Evolutionary conservation across 2,888 invertebrate genomes (phyloP).

Genomic region (Pristionchus mayeri): DNA sequence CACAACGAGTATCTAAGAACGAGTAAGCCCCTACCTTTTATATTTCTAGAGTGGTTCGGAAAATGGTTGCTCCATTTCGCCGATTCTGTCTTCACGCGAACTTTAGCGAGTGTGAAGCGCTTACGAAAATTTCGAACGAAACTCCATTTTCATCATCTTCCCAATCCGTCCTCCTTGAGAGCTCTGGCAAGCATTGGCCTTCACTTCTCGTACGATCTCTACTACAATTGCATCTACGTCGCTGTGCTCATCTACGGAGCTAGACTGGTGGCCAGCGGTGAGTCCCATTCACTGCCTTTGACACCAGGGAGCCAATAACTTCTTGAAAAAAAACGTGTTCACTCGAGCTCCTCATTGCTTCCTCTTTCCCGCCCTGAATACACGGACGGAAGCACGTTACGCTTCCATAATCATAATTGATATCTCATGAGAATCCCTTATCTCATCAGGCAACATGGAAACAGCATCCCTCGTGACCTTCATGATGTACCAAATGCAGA

Average conservation of each 20-base stretch:
- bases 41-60: too few species aligned
- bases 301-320: too few species aligned
- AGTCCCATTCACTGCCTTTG: too few species aligned
- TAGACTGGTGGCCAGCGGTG: slow-evolving; percentile 74
- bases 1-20: neutral
- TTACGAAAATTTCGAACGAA: too few species aligned
- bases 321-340: too few species aligned
- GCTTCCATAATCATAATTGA: neutral
- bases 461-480: slow-evolving; percentile 75
- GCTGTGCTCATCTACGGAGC: slow-evolving; percentile 77
- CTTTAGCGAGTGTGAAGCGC: too few species aligned
- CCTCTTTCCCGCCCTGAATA: too few species aligned
- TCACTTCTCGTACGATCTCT: slow-evolving; percentile 74
- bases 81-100: too few species aligned
- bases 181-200: slow-evolving; percentile 75
- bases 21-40: too few species aligned
- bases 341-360: too few species aligned
- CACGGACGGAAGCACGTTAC: too few species aligned
- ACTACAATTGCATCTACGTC: slow-evolving; percentile 59
- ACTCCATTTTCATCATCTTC: neutral
- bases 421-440: neutral
- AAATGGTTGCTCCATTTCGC: too few species aligned
- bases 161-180: neutral
- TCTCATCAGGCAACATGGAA: neutral
- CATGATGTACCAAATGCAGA: slow-evolving; percentile 77